Evolutionary conservation across 2,888 invertebrate species (phyloP).

Genomic region (Scelioninae gen. 1): DNA sequence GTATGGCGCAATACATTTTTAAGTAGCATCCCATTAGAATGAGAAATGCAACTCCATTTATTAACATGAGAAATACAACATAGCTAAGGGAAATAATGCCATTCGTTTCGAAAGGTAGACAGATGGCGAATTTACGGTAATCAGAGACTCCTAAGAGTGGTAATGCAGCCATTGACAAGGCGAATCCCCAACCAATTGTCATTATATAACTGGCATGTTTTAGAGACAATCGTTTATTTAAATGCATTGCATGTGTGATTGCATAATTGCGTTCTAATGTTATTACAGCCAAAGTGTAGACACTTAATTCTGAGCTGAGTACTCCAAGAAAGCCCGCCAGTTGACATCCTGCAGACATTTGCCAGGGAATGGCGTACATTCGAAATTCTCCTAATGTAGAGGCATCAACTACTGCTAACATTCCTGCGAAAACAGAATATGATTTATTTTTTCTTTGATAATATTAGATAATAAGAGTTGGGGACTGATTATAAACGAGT

Average conservation of each 20-base stretch:
- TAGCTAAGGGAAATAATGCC: conserved; percentile 92
- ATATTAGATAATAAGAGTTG: too few relatives aligned
- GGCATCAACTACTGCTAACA: conserved; percentile 97
- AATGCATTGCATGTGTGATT: conserved; percentile 98
- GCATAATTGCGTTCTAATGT: conserved; percentile 98
- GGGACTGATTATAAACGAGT: too few relatives aligned
- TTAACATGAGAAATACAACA: conserved; percentile 94
- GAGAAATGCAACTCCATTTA: conserved; percentile 97
- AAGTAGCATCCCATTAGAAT: conserved; percentile 98
- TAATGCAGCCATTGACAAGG: conserved; percentile 93
- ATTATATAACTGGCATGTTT: conserved; percentile 96
- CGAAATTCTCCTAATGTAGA: conserved; percentile 98
- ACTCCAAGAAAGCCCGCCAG: conserved; percentile 98
- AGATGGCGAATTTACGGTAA: conserved; percentile 98
- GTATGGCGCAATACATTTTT: conserved; percentile 98
- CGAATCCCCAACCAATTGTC: conserved; percentile 96
- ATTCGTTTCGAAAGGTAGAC: conserved; percentile 96
- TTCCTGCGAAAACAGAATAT: conserved; percentile 88
- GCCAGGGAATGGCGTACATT: conserved; percentile 98
- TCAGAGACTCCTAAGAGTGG: conserved; percentile 97
- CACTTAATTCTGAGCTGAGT: conserved; percentile 96
- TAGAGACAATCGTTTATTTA: conserved; percentile 96
- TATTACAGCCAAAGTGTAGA: conserved; percentile 97
- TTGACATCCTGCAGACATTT: conserved; percentile 96
- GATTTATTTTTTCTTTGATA: too few relatives aligned